These are phyloP conservation scores for Gibbula magus DNA, from an alignment of 2,888 invertebrate genomes.

Conservation along the genomic window DNA sequence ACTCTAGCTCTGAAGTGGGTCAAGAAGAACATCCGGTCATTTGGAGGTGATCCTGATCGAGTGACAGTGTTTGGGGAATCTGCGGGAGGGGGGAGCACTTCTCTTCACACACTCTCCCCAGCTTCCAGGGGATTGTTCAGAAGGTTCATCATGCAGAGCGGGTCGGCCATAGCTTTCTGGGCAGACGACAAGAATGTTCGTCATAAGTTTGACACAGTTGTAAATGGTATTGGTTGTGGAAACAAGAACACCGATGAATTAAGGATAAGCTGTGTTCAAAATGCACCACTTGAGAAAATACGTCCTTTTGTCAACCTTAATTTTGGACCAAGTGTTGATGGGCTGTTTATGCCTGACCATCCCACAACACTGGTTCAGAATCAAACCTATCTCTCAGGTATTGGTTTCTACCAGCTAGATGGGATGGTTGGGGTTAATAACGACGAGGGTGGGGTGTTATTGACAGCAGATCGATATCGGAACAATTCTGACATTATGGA, in stretches of 20 bases:
- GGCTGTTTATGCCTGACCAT: background rate
- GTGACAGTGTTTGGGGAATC: slow-evolving; percentile 57
- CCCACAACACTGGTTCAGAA: background rate
- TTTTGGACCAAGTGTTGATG: slow-evolving; percentile 5
- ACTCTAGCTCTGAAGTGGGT: slow-evolving; percentile 55
- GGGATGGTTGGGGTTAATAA: slow-evolving; percentile 29
- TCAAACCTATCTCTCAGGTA: background rate
- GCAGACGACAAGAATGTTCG: slow-evolving; percentile 75
- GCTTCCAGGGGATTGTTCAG: slow-evolving; percentile 47
- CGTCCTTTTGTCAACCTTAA: background rate
- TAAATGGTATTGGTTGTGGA: background rate
- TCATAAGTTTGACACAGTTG: background rate
- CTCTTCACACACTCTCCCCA: slow-evolving; percentile 44
- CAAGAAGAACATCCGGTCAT: slow-evolving; percentile 47
- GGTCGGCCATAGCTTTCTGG: slow-evolving; percentile 89
- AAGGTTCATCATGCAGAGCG: slow-evolving; percentile 54
- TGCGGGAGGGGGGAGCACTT: slow-evolving; percentile 53
- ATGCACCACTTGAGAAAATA: background rate
- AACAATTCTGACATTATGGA: too few species aligned
- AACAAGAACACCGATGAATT: background rate
- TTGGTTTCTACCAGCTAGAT: slow-evolving; percentile 20
- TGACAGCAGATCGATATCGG: background rate
- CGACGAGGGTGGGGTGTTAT: slow-evolving; percentile 17
- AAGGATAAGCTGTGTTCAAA: background rate
- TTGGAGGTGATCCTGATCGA: slow-evolving; percentile 52